Conservation (phyloP, 2,888 invertebrate genomes). For the Oxytorus armatus region DNA sequence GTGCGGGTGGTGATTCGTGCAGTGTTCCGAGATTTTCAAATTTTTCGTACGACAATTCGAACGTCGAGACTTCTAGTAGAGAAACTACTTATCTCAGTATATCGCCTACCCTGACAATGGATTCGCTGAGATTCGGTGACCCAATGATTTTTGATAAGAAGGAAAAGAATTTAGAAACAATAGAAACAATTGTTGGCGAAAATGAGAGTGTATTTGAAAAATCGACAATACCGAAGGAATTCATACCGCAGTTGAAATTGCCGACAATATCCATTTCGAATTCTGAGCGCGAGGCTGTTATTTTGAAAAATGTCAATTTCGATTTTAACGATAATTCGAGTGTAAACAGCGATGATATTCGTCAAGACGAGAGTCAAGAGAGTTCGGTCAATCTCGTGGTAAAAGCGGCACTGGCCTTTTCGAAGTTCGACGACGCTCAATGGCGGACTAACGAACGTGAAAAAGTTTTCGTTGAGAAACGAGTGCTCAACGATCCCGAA, state of each 20-base stretch:
- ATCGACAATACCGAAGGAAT: not conserved
- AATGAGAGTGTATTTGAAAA: not conserved
- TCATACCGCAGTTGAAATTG: conserved; percentile 54
- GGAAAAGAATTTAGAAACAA: not conserved
- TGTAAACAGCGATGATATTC: conserved; percentile 35
- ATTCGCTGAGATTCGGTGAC: not conserved
- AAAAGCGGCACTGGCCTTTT: conserved; percentile 58
- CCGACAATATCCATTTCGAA: conserved; percentile 45
- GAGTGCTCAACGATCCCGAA: conserved; percentile 24
- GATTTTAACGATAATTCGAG: conserved; percentile 44
- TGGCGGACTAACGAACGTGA: conserved; percentile 32
- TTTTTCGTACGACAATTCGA: conserved; percentile 14
- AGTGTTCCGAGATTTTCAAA: conserved; percentile 6
- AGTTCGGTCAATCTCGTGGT: conserved; percentile 61
- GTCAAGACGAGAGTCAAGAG: conserved; percentile 49
- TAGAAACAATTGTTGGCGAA: not conserved
- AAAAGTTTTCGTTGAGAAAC: conserved; percentile 24
- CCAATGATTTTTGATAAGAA: not conserved
- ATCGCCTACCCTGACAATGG: not conserved
- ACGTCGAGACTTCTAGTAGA: conserved; percentile 5
- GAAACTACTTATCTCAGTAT: conserved; percentile 55
- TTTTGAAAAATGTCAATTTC: conserved; percentile 26
- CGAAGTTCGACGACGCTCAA: conserved; percentile 56
- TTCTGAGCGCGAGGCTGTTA: conserved; percentile 47
- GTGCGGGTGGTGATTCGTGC: conserved; percentile 43